Percentiles rank a stretch among this genome's conserved stretches.
Evolutionary conservation across 2,888 invertebrate genomes (phyloP).

Genomic region (Catocala nupta): DNA sequence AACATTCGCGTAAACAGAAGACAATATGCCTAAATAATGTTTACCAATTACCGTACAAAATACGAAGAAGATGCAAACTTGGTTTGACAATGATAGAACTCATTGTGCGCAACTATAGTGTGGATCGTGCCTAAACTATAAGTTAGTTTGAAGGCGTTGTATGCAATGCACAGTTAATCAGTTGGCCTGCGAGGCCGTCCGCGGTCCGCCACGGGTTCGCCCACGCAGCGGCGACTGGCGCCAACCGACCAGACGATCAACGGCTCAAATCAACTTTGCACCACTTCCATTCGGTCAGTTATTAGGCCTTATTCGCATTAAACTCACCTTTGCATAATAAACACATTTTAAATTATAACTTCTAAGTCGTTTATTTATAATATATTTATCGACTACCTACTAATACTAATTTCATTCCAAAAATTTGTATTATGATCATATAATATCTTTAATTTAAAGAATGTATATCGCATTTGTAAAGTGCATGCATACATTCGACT

Average conservation of each 20-base stretch:
- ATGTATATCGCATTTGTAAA: neutral
- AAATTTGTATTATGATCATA: slow-evolving; percentile 3
- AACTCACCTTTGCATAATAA: slow-evolving; percentile 25
- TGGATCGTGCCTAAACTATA: slow-evolving; percentile 56
- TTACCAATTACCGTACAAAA: too few relatives aligned
- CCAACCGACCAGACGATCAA: slow-evolving; percentile 62
- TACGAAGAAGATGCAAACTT: too few relatives aligned
- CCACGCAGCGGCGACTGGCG: slow-evolving; percentile 69
- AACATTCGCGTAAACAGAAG: too few relatives aligned
- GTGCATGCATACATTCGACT: neutral
- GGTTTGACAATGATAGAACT: too few relatives aligned
- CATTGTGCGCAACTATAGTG: neutral
- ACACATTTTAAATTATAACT: slow-evolving; percentile 4
- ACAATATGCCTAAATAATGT: too few relatives aligned
- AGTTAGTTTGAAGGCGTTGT: slow-evolving; percentile 62
- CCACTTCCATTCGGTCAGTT: slow-evolving; percentile 60
- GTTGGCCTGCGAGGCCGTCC: slow-evolving; percentile 52
- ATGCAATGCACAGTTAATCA: slow-evolving; percentile 74
- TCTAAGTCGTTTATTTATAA: slow-evolving; percentile 5
- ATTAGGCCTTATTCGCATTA: slow-evolving; percentile 54
- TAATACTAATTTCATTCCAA: slow-evolving; percentile 3
- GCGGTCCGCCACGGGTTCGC: slow-evolving; percentile 71
- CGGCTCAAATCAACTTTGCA: slow-evolving; percentile 55
- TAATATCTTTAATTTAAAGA: neutral
- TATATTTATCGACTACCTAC: slow-evolving; percentile 6